A percentile compares a stretch with the other conserved stretches of the same genome.
Conservation (phyloP, 2,797 vertebrate genomes). For the Anas acuta region DNA sequence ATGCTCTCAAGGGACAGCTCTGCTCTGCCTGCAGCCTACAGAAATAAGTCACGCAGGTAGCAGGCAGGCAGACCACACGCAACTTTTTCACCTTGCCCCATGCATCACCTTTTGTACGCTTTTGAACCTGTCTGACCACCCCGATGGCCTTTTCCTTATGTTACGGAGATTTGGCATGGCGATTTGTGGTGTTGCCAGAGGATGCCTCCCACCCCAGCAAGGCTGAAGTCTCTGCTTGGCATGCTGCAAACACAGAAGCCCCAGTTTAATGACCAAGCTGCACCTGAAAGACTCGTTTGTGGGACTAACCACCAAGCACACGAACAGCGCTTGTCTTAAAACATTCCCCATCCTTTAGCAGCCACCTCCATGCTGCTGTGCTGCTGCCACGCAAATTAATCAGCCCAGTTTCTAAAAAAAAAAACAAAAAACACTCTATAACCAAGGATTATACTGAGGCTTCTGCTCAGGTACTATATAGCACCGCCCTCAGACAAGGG, state of each 20-base stretch:
- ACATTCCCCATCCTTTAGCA: background rate
- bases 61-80: background rate
- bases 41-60: accelerated
- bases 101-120: background rate
- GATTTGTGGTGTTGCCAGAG: background rate
- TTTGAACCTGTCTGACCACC: background rate
- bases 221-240: background rate
- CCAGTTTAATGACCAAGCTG: background rate
- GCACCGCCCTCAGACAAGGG: background rate
- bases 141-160: accelerated
- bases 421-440: background rate
- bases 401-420: background rate
- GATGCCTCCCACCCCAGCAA: background rate
- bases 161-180: accelerated
- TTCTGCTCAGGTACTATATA: background rate
- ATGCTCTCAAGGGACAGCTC: background rate
- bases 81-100: background rate
- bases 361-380: background rate
- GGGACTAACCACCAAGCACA: background rate
- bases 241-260: accelerated
- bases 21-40: background rate
- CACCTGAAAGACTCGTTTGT: background rate
- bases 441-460: background rate
- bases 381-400: background rate
- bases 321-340: background rate